Evolutionary conservation across 2,797 vertebrate genomes (phyloP), one percentile per base, ranked within the genome.

Genomic region (Steatocranus sp.): DNA sequence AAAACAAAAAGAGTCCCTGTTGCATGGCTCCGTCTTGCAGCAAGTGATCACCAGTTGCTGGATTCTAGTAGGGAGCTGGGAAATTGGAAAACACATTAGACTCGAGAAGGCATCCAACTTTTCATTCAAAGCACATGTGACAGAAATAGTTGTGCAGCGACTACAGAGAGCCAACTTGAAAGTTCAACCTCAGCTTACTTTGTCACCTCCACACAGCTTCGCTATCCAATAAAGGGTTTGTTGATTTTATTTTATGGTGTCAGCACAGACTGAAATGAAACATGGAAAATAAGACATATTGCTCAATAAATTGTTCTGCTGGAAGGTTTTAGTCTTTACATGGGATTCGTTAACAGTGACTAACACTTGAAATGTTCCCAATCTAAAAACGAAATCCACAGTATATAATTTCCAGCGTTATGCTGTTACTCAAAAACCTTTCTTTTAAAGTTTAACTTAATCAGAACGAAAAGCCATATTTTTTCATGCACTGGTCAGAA

Each of bases 381-480:
- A 43, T 43, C 14, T 68, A 11, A 70, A 27, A 43, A 7, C 1
- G 0, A 70, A 18, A 30, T 30, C 68, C 68, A 30, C 41, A n/a
- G 41, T 12, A 30, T 48, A n/a, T 30, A 8, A 48, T 48, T 48
- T 30, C 41, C 41, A 46, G 43, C 11, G 6, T 46, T 70, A 5
- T 0, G 4, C 66, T 70, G 9, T 27, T 70, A 46, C 38, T 43
- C 17, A 18, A 43, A 68, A 17, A 0, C 2, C 10, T 48, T 46
- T 48, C 4, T 30, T 73, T 30, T 48, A 30, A 73, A 70, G 66
- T 70, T 70, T 2, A 46, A 70, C 41, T 46, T 3, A 27, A 30
- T 73, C 66, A 83, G 32, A 70, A 80, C 23, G 1, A 78, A 89
- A 84, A 78, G 41, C n/a, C 48, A 30, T 10, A 18, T 80, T 84